Evolutionary conservation across 2,113 vertebrate species (phyloP).

Genomic region (Lagenorhynchus albirostris): DNA sequence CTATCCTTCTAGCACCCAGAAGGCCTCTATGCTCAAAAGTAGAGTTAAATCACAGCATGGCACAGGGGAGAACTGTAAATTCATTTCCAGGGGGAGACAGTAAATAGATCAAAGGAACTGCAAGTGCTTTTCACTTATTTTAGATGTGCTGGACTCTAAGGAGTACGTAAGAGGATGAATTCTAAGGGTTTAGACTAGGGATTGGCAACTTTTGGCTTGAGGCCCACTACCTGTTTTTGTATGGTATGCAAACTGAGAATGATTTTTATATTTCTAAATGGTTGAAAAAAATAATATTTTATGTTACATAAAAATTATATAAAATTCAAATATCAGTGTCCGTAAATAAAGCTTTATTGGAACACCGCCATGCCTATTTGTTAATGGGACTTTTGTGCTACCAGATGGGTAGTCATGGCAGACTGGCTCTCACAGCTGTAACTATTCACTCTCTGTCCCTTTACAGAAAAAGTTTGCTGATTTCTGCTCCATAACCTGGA

Average conservation of each 20-base stretch:
- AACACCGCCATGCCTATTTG: neutral
- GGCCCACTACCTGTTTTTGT: neutral
- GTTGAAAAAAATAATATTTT: neutral
- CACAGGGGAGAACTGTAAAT: neutral
- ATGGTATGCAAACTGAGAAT: neutral
- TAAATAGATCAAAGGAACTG: neutral
- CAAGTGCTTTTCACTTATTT: neutral
- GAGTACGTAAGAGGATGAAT: neutral
- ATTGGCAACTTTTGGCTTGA: neutral
- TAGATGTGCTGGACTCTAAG: neutral
- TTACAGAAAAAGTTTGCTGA: neutral
- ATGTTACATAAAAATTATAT: neutral
- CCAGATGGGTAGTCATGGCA: neutral
- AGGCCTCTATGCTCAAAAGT: neutral
- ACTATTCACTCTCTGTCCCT: neutral
- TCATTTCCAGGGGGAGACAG: neutral
- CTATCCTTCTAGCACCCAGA: neutral
- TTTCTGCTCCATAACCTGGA: neutral
- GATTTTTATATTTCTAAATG: neutral
- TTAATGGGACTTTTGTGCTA: neutral
- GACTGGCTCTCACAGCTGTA: neutral
- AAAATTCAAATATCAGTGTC: neutral
- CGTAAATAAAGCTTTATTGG: neutral
- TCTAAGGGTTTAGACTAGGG: neutral
- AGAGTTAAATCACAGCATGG: neutral